Base-by-base conservation (phyloP, 1,140 invertebrate species). In the Bursaphelenchus mucronatus region DNA sequence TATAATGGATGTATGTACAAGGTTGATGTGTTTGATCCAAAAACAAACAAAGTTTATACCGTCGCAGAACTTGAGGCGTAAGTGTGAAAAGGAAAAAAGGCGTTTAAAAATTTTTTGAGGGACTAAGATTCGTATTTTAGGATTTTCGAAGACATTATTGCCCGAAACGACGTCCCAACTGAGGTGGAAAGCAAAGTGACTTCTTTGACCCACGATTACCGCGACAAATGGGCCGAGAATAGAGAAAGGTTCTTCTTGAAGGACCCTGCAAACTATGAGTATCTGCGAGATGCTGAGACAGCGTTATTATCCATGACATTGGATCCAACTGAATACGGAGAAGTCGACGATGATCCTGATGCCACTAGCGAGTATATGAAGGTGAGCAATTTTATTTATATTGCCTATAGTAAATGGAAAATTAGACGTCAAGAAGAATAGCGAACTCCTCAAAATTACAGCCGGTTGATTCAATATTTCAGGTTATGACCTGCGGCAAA, bases 401-500 rank as follows among this genome's bases (percentile, higher is more conserved):
- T 8, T 9, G 30, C 30, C 30, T 30, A 11, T 17, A 13, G 11
- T 39, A n/a, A n/a, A 66, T 50, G 2, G 19, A 67, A 19, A 43
- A 13, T 43, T 66, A 67, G 54, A 47, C 8, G 69, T 66, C 46
- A 68, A 87, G 43, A 68, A 5, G 41, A 57, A 3, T 44, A 66
- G 47, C 15, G 52, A 44, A 44, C 61, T 30, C 30, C 30, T 30
- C 30, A 30, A 30, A 30, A 30, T 30, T 30, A 30, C 30, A 1
- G 5, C 1, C 30, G 30, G 1, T 9, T 65, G 68, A 19, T n/a
- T 13, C 6, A 30, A 30, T 30, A 30, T 30, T 30, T 30, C 30
- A 30, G n/a, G 52, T 44, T 50, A 74, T 97, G 61, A 83, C 97
- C 53, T 92, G 94, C 83, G 85, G 86, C 49, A 96, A 97, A 84